Evolutionary conservation across 2,888 invertebrate genomes (phyloP).

Genomic region (Caradrina clavipalpis): DNA sequence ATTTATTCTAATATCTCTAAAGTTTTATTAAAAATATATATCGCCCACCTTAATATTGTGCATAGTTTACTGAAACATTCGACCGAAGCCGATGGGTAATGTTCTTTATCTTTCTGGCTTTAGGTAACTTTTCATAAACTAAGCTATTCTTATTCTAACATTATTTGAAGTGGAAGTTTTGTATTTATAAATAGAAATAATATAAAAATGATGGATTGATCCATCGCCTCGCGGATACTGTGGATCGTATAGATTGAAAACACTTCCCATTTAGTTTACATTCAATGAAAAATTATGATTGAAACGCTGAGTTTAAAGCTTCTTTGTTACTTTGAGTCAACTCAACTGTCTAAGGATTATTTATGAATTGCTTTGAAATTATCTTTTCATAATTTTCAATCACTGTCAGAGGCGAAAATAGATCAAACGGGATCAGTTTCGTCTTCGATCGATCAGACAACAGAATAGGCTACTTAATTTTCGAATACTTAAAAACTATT

Average conservation of each 20-base stretch:
- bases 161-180: slow-evolving; percentile 43
- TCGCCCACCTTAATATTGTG: slow-evolving; percentile 5
- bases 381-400: slow-evolving; percentile 59
- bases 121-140: slow-evolving; percentile 8
- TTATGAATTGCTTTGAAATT: slow-evolving; percentile 60
- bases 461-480: slow-evolving; percentile 8
- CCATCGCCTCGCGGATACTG: slow-evolving; percentile 14
- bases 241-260: slow-evolving; percentile 35
- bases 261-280: slow-evolving; percentile 39
- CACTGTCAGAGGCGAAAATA: slow-evolving; percentile 52
- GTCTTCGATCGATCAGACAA: slow-evolving; percentile 30
- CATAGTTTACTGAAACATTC: slow-evolving; percentile 20
- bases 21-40: slow-evolving; percentile 49
- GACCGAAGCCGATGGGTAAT: slow-evolving; percentile 3
- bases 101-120: slow-evolving; percentile 13
- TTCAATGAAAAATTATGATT: slow-evolving; percentile 61
- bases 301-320: slow-evolving; percentile 54
- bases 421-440: slow-evolving; percentile 52
- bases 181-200: slow-evolving; percentile 45
- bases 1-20: slow-evolving; percentile 60
- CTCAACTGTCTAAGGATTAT: slow-evolving; percentile 50
- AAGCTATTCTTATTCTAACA: slow-evolving; percentile 9
- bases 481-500: slow-evolving; percentile 19
- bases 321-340: slow-evolving; percentile 56
- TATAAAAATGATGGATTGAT: slow-evolving; percentile 53